phyloP scores from a whole-genome alignment of 1,140 invertebrate species.

The Calephelis nemesis region DNA sequence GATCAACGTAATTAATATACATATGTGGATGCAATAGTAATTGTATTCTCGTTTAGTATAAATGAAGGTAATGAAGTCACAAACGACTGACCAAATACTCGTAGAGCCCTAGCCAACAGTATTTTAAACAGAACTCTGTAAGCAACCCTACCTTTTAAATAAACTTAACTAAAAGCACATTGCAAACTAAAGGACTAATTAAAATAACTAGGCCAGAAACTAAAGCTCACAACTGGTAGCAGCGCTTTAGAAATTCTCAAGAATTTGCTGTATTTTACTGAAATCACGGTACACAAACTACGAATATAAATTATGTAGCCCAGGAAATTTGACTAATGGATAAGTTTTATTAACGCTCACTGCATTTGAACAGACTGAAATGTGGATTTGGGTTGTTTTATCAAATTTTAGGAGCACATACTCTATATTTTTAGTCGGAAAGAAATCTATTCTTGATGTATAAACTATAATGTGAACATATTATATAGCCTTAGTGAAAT shows the following conservation, averaged over 20 bases:
- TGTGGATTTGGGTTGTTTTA: neutral
- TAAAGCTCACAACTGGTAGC: constrained; percentile 2
- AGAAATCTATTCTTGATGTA: too few relatives aligned
- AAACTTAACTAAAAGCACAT: neutral
- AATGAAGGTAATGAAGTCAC: too few relatives aligned
- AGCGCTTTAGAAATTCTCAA: constrained; percentile 13
- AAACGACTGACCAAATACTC: too few relatives aligned
- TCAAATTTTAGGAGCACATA: neutral
- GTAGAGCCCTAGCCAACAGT: too few relatives aligned
- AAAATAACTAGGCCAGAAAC: constrained; percentile 17
- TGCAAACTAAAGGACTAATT: constrained; percentile 12
- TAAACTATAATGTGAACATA: too few relatives aligned
- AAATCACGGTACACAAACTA: constrained; percentile 12
- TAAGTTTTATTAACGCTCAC: constrained; percentile 10
- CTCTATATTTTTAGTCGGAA: too few relatives aligned
- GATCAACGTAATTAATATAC: too few relatives aligned
- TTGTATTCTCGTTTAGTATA: too few relatives aligned
- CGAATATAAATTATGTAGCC: constrained; percentile 15
- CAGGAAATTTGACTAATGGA: constrained; percentile 14
- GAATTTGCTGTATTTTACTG: constrained; percentile 11
- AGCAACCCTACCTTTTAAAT: neutral
- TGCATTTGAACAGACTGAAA: neutral
- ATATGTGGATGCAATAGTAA: too few relatives aligned
- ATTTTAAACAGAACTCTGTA: too few relatives aligned
- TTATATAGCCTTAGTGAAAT: too few relatives aligned